A percentile compares a stretch with the other conserved stretches of the same genome.
phyloP scores from a whole-genome alignment of 2,113 vertebrate genomes.

The Plecotus auritus region DNA sequence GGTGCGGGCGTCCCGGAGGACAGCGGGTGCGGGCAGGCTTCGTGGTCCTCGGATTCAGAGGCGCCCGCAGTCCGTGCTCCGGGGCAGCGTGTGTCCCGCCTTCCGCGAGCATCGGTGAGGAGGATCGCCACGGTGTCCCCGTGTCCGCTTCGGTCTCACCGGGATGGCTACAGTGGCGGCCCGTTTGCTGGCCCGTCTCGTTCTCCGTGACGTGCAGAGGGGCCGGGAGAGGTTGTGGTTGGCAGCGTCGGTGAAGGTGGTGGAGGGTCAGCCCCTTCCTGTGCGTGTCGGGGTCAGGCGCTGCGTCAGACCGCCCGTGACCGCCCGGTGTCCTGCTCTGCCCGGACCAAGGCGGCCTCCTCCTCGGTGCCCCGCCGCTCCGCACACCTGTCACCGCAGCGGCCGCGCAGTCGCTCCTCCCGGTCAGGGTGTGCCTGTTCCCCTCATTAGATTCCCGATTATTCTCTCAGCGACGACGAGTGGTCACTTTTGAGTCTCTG shows the following conservation, averaged over 20 bases:
- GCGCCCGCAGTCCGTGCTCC: no score
- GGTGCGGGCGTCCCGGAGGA: not conserved
- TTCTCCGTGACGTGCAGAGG: not conserved
- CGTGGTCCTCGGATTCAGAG: no score
- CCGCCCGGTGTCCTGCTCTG: not conserved
- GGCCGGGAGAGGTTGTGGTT: not conserved
- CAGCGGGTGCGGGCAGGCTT: rapidly evolving
- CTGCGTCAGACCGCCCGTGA: no score
- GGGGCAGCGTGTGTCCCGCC: no score
- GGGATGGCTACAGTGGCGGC: no score
- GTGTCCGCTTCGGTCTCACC: not conserved
- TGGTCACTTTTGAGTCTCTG: not conserved
- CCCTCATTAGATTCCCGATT: not conserved
- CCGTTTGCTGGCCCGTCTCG: rapidly evolving
- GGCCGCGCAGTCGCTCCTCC: no score
- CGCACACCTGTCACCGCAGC: not conserved
- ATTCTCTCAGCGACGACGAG: not conserved
- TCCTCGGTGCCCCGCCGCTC: not conserved
- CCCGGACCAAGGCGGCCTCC: not conserved
- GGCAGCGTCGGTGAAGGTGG: not conserved
- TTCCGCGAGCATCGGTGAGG: not conserved
- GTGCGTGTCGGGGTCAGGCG: not conserved
- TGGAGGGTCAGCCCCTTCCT: no score
- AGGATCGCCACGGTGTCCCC: not conserved
- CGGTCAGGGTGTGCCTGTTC: not conserved